phyloP scores from a whole-genome alignment of 2,113 vertebrate species.

The Mirza zaza region DNA sequence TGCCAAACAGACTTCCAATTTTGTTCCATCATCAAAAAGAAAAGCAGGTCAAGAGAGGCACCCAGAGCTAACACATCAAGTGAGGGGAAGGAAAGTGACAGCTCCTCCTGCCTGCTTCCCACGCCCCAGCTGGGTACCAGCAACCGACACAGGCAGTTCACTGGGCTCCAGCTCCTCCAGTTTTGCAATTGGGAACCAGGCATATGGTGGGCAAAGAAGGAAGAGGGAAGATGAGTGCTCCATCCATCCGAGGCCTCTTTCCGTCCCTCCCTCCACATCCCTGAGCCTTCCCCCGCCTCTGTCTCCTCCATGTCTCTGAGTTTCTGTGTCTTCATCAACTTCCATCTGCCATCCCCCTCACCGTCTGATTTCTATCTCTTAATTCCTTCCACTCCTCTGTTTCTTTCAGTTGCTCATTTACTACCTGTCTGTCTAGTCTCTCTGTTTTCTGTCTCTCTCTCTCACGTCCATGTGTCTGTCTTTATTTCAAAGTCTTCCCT shows the following conservation, averaged over 20 bases:
- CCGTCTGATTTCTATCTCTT: background rate
- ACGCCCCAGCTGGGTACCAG: background rate
- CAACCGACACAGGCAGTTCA: background rate
- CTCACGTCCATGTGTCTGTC: background rate
- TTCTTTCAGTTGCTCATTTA: background rate
- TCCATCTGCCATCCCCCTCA: background rate
- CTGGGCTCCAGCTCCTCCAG: background rate
- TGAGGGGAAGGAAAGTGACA: background rate
- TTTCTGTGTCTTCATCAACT: background rate
- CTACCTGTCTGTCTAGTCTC: background rate
- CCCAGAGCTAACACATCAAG: background rate
- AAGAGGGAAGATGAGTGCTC: background rate
- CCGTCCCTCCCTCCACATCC: background rate
- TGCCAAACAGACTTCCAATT: background rate
- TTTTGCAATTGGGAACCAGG: background rate
- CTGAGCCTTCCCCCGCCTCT: background rate
- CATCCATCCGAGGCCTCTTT: background rate
- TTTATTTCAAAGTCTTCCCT: constrained; percentile 16
- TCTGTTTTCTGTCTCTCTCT: background rate
- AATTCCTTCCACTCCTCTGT: background rate
- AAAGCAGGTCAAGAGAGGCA: background rate
- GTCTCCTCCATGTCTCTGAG: background rate
- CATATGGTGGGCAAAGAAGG: background rate
- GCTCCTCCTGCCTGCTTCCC: background rate
- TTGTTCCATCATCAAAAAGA: background rate